Conservation (phyloP, 2,113 vertebrate species). For the Theropithecus gelada region DNA sequence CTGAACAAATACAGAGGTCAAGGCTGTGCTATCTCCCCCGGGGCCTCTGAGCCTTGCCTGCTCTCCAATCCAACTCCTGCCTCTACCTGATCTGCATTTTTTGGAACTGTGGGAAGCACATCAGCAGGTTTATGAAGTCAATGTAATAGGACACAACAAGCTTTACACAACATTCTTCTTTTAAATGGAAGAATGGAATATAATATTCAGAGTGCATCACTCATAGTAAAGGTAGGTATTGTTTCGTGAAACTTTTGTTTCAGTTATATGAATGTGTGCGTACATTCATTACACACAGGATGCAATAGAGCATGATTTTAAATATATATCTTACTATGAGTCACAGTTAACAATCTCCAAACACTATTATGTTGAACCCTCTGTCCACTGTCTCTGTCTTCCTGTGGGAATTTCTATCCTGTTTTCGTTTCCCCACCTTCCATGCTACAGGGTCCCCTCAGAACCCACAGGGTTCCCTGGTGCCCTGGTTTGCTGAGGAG, state of each 20-base stretch:
- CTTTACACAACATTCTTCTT: not conserved
- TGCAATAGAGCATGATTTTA: not conserved
- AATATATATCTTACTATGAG: not conserved
- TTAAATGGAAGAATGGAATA: not conserved
- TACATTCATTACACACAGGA: fast-evolving
- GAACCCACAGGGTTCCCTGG: not conserved
- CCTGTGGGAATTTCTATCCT: not conserved
- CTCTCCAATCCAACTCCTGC: no score
- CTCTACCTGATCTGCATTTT: fast-evolving
- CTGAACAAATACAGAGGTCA: not conserved
- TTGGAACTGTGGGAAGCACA: not conserved
- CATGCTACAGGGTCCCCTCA: not conserved
- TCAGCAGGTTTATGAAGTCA: not conserved
- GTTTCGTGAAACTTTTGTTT: not conserved
- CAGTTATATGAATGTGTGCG: not conserved
- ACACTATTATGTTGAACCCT: not conserved
- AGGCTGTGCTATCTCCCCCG: not conserved
- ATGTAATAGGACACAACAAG: no score
- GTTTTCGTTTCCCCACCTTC: not conserved
- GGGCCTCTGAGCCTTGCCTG: not conserved
- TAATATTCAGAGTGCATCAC: not conserved
- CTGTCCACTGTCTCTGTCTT: not conserved
- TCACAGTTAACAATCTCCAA: not conserved
- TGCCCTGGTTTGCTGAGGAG: not conserved
- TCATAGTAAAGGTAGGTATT: fast-evolving